These are phyloP conservation scores for Neodiprion fabricii DNA, from an alignment of 1,140 invertebrate genomes.

Conservation along the genomic window DNA sequence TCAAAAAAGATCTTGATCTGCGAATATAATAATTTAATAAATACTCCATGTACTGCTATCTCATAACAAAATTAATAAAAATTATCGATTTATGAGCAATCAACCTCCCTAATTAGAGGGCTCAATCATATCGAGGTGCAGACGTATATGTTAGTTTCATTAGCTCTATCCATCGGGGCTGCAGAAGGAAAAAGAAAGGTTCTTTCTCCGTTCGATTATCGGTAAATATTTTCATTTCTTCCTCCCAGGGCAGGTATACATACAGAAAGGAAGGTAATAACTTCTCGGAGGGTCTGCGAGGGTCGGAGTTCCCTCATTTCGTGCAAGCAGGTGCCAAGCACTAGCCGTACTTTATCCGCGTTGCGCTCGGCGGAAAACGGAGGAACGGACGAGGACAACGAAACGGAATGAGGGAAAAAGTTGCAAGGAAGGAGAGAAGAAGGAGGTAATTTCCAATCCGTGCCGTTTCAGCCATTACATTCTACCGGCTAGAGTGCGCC, in stretches of 20 bases:
- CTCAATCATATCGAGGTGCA: neutral
- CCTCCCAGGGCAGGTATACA: neutral
- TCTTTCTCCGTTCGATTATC: neutral
- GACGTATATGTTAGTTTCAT: neutral
- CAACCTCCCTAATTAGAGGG: neutral
- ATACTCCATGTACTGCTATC: too few relatives aligned
- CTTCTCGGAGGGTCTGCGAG: neutral
- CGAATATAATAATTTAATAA: too few relatives aligned
- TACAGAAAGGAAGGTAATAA: neutral
- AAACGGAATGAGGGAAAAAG: too few relatives aligned
- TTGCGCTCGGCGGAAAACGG: too few relatives aligned
- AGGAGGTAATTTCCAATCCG: too few relatives aligned
- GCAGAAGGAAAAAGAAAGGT: neutral
- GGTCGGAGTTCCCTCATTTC: neutral
- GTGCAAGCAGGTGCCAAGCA: constrained; percentile 6
- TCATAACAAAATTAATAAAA: too few relatives aligned
- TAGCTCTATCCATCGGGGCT: neutral
- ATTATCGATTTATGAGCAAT: too few relatives aligned
- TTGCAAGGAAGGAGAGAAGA: too few relatives aligned
- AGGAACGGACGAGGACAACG: too few relatives aligned
- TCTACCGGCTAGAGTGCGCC: too few relatives aligned
- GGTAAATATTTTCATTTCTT: constrained; percentile 1
- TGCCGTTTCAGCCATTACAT: too few relatives aligned
- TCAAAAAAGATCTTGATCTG: too few relatives aligned
- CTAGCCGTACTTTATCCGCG: neutral